These are phyloP conservation scores for Plecotus auritus DNA, from an alignment of 2,113 vertebrate genomes.

Conservation along the genomic window DNA sequence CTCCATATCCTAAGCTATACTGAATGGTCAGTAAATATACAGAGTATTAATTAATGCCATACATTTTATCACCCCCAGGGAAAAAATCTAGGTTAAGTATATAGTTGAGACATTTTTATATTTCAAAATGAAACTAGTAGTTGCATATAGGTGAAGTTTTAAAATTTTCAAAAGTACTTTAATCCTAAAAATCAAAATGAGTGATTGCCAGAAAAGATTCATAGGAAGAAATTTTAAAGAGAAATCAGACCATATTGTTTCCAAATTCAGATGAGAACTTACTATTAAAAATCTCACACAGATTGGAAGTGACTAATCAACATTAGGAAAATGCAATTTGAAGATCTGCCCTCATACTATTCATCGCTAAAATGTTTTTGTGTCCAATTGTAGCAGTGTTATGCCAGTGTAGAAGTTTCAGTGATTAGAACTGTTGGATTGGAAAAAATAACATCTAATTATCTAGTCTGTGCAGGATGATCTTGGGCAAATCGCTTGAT, in stretches of 20 bases:
- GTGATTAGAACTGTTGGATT: constrained; percentile 31
- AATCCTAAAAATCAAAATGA: constrained; percentile 46
- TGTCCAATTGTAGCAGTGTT: constrained; percentile 41
- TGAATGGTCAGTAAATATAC: background rate
- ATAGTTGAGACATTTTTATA: background rate
- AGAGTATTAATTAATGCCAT: background rate
- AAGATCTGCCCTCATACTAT: constrained; percentile 30
- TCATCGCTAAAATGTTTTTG: constrained; percentile 54
- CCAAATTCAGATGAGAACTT: constrained; percentile 42
- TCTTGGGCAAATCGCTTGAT: background rate
- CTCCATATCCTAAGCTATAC: background rate
- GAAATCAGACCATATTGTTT: constrained; percentile 57
- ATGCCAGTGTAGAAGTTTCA: constrained; percentile 39
- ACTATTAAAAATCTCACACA: constrained; percentile 61
- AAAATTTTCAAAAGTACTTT: constrained; percentile 27
- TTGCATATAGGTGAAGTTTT: background rate
- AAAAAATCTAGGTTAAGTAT: background rate
- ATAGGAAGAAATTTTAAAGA: constrained; percentile 52
- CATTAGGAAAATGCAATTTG: constrained; percentile 57
- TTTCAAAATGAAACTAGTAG: background rate
- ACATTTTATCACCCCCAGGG: background rate
- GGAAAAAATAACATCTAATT: background rate
- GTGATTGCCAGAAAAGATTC: constrained; percentile 41
- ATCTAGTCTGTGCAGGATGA: background rate
- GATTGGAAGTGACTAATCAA: constrained; percentile 64